Conservation (phyloP, 2,797 vertebrate genomes). For the Sebastes hubbsi region DNA sequence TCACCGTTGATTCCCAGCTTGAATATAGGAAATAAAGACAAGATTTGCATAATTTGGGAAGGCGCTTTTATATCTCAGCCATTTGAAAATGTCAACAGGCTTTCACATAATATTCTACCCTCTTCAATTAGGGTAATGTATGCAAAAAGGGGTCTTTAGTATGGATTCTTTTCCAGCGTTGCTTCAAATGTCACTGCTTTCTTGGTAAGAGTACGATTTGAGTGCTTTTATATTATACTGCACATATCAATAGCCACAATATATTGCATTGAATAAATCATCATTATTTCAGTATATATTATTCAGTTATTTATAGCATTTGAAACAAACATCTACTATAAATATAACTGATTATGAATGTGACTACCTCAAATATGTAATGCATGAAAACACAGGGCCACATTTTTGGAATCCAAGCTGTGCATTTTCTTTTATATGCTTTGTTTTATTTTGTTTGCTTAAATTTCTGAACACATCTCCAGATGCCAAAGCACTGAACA, state of each 20-base stretch:
- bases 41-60: slow-evolving; percentile 17
- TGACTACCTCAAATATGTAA: neutral
- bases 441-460: neutral
- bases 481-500: neutral
- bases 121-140: slow-evolving; percentile 35
- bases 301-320: neutral
- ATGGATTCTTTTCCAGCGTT: neutral
- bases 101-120: slow-evolving; percentile 4
- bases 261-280: neutral
- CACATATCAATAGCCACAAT: neutral
- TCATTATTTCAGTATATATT: neutral
- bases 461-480: neutral
- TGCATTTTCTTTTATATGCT: neutral
- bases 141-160: slow-evolving; percentile 18
- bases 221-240: neutral
- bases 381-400: neutral
- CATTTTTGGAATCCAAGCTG: neutral
- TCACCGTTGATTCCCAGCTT: neutral
- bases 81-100: slow-evolving; percentile 43
- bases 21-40: neutral
- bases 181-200: slow-evolving; percentile 29
- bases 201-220: neutral
- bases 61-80: neutral
- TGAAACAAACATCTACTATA: neutral
- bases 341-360: neutral